These are phyloP conservation scores for Strix aluco DNA, from an alignment of 2,113 vertebrate species.

Conservation along the genomic window DNA sequence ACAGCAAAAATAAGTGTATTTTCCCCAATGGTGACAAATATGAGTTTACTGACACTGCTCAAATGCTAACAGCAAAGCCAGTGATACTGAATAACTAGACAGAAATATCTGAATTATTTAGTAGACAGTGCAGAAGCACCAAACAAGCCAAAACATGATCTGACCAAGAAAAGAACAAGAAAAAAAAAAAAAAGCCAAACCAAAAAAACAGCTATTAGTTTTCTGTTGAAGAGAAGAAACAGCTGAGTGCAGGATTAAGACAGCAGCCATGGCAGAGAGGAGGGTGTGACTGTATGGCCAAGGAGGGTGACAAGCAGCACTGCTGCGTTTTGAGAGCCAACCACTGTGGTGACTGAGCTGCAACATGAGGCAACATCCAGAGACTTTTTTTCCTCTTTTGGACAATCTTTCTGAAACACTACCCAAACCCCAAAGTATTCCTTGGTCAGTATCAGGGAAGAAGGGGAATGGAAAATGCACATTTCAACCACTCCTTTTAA, in stretches of 20 bases:
- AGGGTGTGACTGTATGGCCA: background rate
- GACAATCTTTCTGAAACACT: background rate
- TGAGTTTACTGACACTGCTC: background rate
- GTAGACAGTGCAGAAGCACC: background rate
- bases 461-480: background rate
- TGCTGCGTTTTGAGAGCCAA: background rate
- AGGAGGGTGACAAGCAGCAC: background rate
- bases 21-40: background rate
- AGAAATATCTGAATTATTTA: constrained; percentile 49
- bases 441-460: background rate
- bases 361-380: background rate
- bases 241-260: background rate
- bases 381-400: background rate
- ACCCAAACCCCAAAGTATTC: background rate
- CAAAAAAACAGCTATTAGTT: background rate
- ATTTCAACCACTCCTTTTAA: background rate
- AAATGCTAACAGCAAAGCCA: background rate
- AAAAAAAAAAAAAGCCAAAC: background rate
- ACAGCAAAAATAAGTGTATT: background rate
- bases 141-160: constrained; percentile 7
- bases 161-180: constrained; percentile 7
- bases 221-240: background rate
- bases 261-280: background rate
- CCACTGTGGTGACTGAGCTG: background rate
- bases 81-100: background rate